These are phyloP conservation scores for Drosophila prosaltans DNA, from an alignment of 1,140 invertebrate species.

Conservation along the genomic window DNA sequence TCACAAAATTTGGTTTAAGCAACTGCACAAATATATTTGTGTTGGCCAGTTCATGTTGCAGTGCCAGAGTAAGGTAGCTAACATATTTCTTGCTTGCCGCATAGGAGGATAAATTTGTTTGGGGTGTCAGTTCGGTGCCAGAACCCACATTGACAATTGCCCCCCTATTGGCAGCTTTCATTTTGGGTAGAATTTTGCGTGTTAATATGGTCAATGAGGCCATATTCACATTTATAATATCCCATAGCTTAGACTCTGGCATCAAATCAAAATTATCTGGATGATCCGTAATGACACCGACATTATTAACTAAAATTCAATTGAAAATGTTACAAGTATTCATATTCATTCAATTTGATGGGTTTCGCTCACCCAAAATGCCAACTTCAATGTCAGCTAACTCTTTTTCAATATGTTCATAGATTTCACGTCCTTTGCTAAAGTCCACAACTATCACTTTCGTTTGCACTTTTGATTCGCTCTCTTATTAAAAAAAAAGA, in stretches of 20 bases:
- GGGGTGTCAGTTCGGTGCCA: conserved; percentile 91
- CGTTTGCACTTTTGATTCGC: conserved; percentile 87
- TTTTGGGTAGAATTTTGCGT: conserved; percentile 89
- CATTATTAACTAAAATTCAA: conserved; percentile 92
- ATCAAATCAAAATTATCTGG: conserved; percentile 86
- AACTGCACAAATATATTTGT: conserved; percentile 92
- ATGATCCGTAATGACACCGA: conserved; percentile 92
- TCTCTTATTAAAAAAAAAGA: conserved; percentile 83
- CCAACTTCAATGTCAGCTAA: conserved; percentile 90
- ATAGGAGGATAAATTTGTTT: conserved; percentile 95
- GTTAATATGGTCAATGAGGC: conserved; percentile 94
- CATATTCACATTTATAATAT: conserved; percentile 94
- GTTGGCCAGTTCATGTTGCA: conserved; percentile 90
- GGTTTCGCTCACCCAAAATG: conserved; percentile 89
- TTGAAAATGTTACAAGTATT: background rate
- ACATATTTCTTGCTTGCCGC: conserved; percentile 86
- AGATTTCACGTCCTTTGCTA: conserved; percentile 88
- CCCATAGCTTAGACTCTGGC: conserved; percentile 89
- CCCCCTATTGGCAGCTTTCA: conserved; percentile 89
- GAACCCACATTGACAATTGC: conserved; percentile 95
- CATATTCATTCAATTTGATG: too few relatives aligned
- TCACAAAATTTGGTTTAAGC: conserved; percentile 92
- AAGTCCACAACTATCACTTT: conserved; percentile 92
- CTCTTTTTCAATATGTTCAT: conserved; percentile 87
- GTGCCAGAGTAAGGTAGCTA: conserved; percentile 82